Conservation (phyloP, 1,140 invertebrate species). For the Sitobion miscanthi region DNA sequence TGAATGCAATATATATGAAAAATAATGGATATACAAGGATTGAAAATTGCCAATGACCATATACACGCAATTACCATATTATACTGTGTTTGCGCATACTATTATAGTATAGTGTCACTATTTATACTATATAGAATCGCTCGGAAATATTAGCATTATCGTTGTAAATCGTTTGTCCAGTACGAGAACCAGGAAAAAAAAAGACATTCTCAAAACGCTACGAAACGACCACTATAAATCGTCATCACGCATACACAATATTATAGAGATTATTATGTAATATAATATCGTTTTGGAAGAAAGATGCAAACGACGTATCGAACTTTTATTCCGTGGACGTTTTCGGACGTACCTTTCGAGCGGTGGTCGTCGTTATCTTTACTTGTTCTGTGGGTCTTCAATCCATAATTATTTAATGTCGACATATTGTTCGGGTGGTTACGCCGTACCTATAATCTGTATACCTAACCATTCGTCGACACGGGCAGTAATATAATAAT, state of each 20-base stretch:
- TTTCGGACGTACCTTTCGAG: not conserved
- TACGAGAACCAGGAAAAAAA: not conserved
- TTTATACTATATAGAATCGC: not conserved
- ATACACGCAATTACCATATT: not conserved
- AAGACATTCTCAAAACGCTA: not conserved
- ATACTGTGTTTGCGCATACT: not conserved
- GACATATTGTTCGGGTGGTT: not conserved
- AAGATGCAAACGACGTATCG: not conserved
- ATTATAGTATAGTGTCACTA: not conserved
- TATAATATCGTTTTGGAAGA: not conserved
- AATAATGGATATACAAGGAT: not conserved
- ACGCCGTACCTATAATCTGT: not conserved
- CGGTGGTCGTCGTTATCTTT: not conserved
- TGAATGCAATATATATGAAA: not conserved
- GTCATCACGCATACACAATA: not conserved
- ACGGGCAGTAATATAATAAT: not conserved
- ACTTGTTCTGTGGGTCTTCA: not conserved
- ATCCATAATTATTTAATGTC: not conserved
- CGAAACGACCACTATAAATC: not conserved
- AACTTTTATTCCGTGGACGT: not conserved
- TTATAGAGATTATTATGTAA: not conserved
- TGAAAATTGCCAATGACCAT: not conserved
- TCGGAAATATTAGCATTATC: not conserved
- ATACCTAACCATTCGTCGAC: not conserved
- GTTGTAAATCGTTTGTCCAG: not conserved